A percentile compares a stretch with the other conserved stretches of the same genome.
Evolutionary conservation across 2,888 invertebrate genomes (phyloP).

Genomic region (Thumatha senex): DNA sequence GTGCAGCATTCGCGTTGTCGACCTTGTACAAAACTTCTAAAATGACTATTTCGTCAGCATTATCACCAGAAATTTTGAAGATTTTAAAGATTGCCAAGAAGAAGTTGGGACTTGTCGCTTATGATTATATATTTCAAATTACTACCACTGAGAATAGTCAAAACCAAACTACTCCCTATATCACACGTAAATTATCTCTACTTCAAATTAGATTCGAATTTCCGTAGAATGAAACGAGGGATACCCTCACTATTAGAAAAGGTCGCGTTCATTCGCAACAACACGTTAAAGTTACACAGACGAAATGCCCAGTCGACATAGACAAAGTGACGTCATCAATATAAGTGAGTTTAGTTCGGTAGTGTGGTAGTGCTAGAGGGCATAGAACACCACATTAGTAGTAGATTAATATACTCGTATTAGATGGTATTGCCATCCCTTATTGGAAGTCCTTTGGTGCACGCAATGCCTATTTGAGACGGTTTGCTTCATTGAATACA

Average conservation of each 20-base stretch:
- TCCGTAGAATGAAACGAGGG: slow-evolving; percentile 53
- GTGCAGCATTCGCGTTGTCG: no score
- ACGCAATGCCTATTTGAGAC: slow-evolving; percentile 67
- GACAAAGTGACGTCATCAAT: slow-evolving; percentile 76
- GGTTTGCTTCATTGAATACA: slow-evolving; percentile 48
- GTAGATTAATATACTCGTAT: slow-evolving; percentile 72
- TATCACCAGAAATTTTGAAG: no score
- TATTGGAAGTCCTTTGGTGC: slow-evolving; percentile 70
- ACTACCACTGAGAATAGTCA: slow-evolving; percentile 24
- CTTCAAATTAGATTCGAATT: slow-evolving; percentile 56
- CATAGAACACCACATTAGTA: slow-evolving; percentile 70
- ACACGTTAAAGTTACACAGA: slow-evolving; percentile 61
- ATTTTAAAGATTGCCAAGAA: no score
- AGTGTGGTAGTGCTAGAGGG: slow-evolving; percentile 50
- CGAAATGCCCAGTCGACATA: slow-evolving; percentile 63
- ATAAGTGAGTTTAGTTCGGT: slow-evolving; percentile 52
- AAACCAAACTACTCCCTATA: slow-evolving; percentile 33
- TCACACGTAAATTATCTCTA: slow-evolving; percentile 38
- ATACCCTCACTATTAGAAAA: slow-evolving; percentile 50
- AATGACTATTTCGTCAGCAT: no score
- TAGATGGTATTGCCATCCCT: slow-evolving; percentile 47
- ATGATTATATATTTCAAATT: background rate
- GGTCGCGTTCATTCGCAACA: slow-evolving; percentile 55
- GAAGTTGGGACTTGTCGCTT: no score
- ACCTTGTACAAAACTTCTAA: no score